These are phyloP conservation scores for Stratiomys singularior DNA, from an alignment of 2,888 invertebrate species.

Conservation along the genomic window DNA sequence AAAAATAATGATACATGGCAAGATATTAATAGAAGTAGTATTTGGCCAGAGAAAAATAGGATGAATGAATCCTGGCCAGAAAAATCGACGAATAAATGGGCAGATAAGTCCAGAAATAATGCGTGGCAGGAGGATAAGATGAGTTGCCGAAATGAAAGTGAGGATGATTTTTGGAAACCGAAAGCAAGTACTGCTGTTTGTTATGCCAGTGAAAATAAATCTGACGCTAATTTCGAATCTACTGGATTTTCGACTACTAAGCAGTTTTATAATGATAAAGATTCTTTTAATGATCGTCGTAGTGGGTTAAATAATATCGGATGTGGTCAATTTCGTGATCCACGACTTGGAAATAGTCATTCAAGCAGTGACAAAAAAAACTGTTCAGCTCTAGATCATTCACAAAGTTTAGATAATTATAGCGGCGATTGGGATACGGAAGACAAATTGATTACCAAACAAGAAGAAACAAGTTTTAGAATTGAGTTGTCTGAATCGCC, in stretches of 20 bases:
- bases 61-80: neutral
- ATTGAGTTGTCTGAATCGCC: slow-evolving; percentile 18
- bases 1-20: neutral
- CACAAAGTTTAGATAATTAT: too few relatives aligned
- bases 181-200: neutral
- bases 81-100: neutral
- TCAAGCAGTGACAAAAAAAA: neutral
- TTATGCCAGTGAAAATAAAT: neutral
- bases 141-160: too few relatives aligned
- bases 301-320: neutral
- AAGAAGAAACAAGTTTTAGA: neutral
- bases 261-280: neutral
- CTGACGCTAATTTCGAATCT: neutral
- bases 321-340: slow-evolving; percentile 22
- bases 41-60: neutral
- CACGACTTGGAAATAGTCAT: neutral
- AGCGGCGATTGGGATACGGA: slow-evolving; percentile 17
- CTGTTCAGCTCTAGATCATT: too few relatives aligned
- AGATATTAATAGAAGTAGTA: neutral
- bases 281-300: neutral
- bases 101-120: neutral
- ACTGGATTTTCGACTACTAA: neutral
- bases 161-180: neutral
- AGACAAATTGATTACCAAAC: neutral
- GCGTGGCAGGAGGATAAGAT: neutral